Conservation (phyloP, 2,113 vertebrate species). For the Colistium nudipinnis region DNA sequence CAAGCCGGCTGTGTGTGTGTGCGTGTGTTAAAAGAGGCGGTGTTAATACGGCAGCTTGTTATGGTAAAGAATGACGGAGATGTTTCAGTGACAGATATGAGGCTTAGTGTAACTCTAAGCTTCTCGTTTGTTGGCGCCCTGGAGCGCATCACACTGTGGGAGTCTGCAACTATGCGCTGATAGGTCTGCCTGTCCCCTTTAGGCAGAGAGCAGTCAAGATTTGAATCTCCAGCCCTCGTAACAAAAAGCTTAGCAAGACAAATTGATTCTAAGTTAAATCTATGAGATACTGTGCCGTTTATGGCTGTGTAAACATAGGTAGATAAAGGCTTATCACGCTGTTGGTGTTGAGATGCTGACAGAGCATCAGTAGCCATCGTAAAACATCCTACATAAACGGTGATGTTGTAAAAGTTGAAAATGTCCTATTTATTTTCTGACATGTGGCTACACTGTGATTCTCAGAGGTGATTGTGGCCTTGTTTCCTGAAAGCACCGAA, state of each 20-base stretch:
- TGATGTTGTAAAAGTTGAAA: conserved; percentile 10
- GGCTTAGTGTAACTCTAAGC: conserved; percentile 67
- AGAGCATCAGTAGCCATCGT: conserved; percentile 18
- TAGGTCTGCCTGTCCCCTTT: conserved; percentile 66
- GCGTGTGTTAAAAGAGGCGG: conserved; percentile 20
- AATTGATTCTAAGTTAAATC: conserved; percentile 56
- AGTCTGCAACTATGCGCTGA: conserved; percentile 74
- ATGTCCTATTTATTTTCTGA: not conserved
- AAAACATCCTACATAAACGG: conserved; percentile 6
- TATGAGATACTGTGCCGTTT: conserved; percentile 32
- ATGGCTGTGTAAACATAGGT: conserved; percentile 37
- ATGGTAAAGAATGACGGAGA: conserved; percentile 56
- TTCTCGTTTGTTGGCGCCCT: conserved; percentile 63
- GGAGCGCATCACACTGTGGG: conserved; percentile 63
- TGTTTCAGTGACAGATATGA: conserved; percentile 75
- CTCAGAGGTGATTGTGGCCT: not conserved
- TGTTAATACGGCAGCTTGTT: conserved; percentile 49
- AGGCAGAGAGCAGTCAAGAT: conserved; percentile 55
- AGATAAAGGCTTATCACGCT: conserved; percentile 29
- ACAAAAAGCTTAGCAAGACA: conserved; percentile 52
- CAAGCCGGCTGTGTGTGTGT: no score
- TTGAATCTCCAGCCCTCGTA: conserved; percentile 46
- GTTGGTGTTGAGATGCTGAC: conserved; percentile 30
- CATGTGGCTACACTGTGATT: not conserved
- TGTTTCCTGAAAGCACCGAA: not conserved